phyloP scores from a whole-genome alignment of 2,888 invertebrate species.

The Imbricaverruca yamaguchii region DNA sequence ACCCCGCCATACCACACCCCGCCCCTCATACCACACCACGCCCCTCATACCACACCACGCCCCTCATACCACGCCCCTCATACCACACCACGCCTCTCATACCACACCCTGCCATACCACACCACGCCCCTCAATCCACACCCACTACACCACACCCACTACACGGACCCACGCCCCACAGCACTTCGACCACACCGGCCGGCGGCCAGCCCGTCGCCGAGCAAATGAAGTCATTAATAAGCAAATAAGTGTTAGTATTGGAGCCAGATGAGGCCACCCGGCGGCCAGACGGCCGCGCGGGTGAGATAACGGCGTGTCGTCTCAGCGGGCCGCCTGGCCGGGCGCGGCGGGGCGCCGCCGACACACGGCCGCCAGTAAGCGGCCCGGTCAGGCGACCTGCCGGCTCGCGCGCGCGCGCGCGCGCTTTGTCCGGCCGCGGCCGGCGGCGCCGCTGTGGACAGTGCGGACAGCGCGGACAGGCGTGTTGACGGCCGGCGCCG shows the following conservation, averaged over 20 bases:
- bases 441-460: not conserved
- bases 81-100: no score
- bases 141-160: no score
- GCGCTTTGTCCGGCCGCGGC: not conserved
- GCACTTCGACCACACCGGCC: not conserved
- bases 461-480: not conserved
- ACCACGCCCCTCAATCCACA: no score
- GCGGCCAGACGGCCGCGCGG: not conserved
- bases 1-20: no score
- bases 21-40: no score
- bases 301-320: not conserved
- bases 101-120: no score
- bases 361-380: not conserved
- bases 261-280: not conserved
- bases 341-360: not conserved
- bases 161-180: no score
- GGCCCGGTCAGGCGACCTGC: not conserved
- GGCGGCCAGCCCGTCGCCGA: not conserved
- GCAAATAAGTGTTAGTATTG: not conserved
- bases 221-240: slow-evolving; percentile 4
- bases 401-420: not conserved
- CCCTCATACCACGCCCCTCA: no score
- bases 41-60: no score
- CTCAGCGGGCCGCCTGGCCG: not conserved
- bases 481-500: no score